Evolutionary conservation across 2,113 vertebrate genomes (phyloP).

Genomic region (Lichenostomus cassidix): DNA sequence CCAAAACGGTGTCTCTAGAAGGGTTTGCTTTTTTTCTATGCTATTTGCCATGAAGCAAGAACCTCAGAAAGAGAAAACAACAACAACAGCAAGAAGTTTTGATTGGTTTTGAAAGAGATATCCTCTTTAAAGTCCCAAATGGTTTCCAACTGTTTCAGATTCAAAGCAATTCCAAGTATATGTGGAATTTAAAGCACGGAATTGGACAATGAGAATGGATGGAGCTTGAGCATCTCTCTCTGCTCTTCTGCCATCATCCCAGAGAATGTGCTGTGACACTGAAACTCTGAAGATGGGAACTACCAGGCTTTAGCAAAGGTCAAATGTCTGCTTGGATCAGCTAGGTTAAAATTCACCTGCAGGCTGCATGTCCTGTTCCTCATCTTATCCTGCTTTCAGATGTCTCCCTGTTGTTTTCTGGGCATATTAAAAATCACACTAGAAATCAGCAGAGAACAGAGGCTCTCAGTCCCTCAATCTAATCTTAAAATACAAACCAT

Average conservation of each 20-base stretch:
- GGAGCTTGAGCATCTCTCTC: neutral
- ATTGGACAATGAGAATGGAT: neutral
- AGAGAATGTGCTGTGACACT: constrained; percentile 18
- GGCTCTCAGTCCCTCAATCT: neutral
- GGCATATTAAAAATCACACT: neutral
- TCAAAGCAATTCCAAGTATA: neutral
- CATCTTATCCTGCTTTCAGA: neutral
- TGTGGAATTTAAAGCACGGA: neutral
- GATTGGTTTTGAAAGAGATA: constrained; percentile 5
- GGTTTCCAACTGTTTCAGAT: constrained; percentile 14
- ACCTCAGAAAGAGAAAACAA: neutral
- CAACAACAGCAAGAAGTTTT: neutral
- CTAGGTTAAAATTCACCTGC: constrained; percentile 27
- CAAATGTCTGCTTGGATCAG: constrained; percentile 45
- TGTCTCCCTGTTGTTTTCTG: neutral
- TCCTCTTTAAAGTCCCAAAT: constrained; percentile 4
- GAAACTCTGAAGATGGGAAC: constrained; percentile 1
- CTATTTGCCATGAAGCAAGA: neutral
- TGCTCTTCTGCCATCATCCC: constrained; percentile 1
- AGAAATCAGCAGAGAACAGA: neutral
- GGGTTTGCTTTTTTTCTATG: neutral
- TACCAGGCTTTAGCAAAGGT: constrained; percentile 32
- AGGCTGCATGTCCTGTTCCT: neutral
- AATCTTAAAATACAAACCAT: neutral
- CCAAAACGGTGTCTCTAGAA: constrained; percentile 5